A percentile compares a stretch with the other conserved stretches of the same genome.
These are phyloP conservation scores for Bradypodion ventrale DNA, from an alignment of 2,797 vertebrate genomes.

Conservation along the genomic window DNA sequence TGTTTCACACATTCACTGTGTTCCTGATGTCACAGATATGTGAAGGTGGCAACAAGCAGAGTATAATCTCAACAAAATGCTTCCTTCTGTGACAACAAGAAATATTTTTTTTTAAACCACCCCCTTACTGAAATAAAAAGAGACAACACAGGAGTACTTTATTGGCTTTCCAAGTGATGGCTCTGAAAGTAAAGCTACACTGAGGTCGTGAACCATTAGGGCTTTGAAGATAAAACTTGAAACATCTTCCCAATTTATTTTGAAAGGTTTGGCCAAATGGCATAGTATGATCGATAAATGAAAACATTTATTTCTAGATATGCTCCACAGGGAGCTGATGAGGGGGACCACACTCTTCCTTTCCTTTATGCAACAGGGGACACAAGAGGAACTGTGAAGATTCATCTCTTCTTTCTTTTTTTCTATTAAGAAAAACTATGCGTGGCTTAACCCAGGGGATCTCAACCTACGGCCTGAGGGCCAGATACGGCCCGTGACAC, in stretches of 20 bases:
- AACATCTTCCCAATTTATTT: background rate
- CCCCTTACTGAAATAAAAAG: constrained; percentile 32
- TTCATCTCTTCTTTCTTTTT: too few species aligned
- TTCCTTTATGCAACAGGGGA: background rate
- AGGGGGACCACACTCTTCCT: background rate
- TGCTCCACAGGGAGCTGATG: too few species aligned
- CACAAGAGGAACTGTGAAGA: too few species aligned
- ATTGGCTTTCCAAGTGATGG: constrained; percentile 14
- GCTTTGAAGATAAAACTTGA: background rate
- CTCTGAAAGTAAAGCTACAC: constrained; percentile 46
- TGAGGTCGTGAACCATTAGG: constrained; percentile 24
- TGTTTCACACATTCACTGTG: constrained; percentile 43
- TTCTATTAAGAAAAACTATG: too few species aligned
- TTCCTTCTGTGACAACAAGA: constrained; percentile 22
- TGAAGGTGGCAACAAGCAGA: constrained; percentile 40
- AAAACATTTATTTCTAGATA: background rate
- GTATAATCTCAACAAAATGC: constrained; percentile 44
- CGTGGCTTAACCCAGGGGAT: too few species aligned
- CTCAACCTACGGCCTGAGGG: too few species aligned
- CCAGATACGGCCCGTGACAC: too few species aligned
- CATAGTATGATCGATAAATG: background rate
- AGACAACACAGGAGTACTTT: background rate
- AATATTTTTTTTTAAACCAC: too few species aligned
- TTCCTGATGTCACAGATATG: background rate
- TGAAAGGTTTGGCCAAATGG: background rate